Evolutionary conservation across 2,797 vertebrate species (phyloP).

Genomic region (Gadopsis bispinosus): DNA sequence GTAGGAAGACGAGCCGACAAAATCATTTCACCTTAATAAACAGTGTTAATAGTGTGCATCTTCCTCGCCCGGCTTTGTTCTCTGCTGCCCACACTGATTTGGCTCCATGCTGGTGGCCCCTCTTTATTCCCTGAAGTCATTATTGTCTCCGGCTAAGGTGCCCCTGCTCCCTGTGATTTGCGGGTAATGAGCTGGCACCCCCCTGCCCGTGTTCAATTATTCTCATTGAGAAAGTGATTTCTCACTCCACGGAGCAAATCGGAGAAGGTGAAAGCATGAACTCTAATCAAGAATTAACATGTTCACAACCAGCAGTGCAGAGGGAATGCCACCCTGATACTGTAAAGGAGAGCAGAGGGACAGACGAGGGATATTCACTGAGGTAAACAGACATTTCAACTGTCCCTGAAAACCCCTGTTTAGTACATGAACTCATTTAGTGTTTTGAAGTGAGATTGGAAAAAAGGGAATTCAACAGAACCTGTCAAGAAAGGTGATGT

Average conservation of each 20-base stretch:
- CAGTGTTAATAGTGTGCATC: constrained; percentile 16
- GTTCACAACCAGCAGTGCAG: constrained; percentile 69
- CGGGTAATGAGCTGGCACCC: constrained; percentile 87
- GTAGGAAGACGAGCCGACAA: constrained; percentile 24
- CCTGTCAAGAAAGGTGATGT: constrained; percentile 28
- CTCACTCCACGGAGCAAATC: constrained; percentile 86
- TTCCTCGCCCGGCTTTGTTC: constrained; percentile 54
- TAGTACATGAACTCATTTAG: background rate
- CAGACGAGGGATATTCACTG: background rate
- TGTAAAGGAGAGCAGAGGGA: background rate
- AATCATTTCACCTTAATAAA: constrained; percentile 33
- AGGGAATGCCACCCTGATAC: constrained; percentile 43
- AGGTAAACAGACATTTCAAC: constrained; percentile 5
- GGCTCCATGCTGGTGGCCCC: constrained; percentile 60
- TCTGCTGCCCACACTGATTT: constrained; percentile 46
- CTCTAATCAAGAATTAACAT: constrained; percentile 85
- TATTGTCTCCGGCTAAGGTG: constrained; percentile 84
- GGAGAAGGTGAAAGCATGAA: constrained; percentile 77
- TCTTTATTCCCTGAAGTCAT: constrained; percentile 85
- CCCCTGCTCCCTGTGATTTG: constrained; percentile 81
- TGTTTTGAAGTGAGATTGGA: background rate
- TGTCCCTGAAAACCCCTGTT: constrained; percentile 1
- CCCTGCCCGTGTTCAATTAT: constrained; percentile 86
- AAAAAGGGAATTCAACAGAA: constrained; percentile 1
- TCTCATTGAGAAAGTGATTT: constrained; percentile 89